Base-by-base conservation (phyloP, 1,140 invertebrate species). In the Cydia splendana region DNA sequence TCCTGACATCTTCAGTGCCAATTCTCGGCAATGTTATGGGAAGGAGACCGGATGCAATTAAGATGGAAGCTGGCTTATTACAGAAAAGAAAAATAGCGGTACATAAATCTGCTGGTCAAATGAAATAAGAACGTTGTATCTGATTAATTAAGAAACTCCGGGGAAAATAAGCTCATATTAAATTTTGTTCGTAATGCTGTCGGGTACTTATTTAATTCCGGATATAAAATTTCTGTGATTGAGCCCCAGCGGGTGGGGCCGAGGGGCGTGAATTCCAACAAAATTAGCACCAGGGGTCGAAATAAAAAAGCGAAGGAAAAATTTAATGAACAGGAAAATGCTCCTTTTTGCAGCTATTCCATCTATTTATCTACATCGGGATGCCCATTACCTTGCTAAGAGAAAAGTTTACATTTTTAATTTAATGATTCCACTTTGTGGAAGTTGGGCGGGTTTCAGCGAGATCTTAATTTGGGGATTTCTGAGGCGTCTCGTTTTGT, bases 241-340 rank as follows among this genome's bases (percentile, higher is more conserved):
- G 93, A 93, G 92, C 87, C 88, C 89, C 86, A 86, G 85, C 89
- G 88, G 89, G 91, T 85, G 89, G 88, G 85, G 89, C 83, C 86
- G 87, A 93, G 93, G 93, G 93, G 93, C 92, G 93, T 93, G 93
- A 94, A 94, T 94, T 93, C 93, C 93, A 90, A 91, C 91, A 92
- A 94, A 94, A 94, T 94, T 94, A 94, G 93, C 93, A 93, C 93
- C 90, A 93, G 92, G 93, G 93, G 91, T 93, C 91, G 91, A 93
- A 93, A 93, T 93, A 93, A 93, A 93, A 93, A 92, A 92, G 91
- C 91, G 89, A 92, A 93, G 87, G 91, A 93, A 94, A 93, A 93
- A 94, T 93, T 94, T 94, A 94, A 94, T 94, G 93, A 94, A 94
- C 93, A 93, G 93, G 93, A 94, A 94, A 94, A 94, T 93, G 91